Evolutionary conservation across 2,113 vertebrate species (phyloP).

Genomic region (Ascaphus truei): DNA sequence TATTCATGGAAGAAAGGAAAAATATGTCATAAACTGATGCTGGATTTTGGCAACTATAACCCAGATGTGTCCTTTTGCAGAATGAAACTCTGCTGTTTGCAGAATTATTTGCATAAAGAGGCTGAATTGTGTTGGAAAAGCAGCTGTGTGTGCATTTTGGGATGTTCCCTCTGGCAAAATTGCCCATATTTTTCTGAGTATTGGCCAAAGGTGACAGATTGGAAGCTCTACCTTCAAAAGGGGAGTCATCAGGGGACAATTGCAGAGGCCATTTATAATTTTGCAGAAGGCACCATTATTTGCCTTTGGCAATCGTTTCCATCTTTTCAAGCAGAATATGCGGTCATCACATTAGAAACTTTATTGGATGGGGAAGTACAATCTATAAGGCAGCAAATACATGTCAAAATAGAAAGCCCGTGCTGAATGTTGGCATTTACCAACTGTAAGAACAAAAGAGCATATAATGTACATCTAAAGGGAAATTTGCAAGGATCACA

Average conservation of each 20-base stretch:
- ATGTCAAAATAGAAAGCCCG: not conserved
- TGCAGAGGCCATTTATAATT: not conserved
- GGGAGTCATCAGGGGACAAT: constrained; percentile 8
- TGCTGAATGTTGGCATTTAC: not conserved
- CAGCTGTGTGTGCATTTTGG: constrained; percentile 16
- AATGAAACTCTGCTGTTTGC: not conserved
- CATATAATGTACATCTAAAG: too few relatives aligned
- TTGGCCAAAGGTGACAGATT: constrained; percentile 33
- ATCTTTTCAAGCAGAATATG: not conserved
- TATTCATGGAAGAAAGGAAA: too few relatives aligned
- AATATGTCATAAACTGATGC: not conserved
- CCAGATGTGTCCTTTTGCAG: constrained; percentile 5
- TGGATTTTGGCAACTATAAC: not conserved
- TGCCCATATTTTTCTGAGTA: not conserved
- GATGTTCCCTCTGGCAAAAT: constrained; percentile 14
- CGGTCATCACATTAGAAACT: not conserved
- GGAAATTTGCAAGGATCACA: too few relatives aligned
- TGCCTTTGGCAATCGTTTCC: not conserved
- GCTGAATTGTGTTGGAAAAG: not conserved
- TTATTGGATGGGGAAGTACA: not conserved
- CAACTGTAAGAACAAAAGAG: not conserved
- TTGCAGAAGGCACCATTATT: constrained; percentile 12
- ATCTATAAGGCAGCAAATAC: not conserved
- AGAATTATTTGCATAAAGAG: constrained; percentile 6
- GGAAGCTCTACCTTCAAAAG: constrained; percentile 29